Percentiles rank a stretch among this genome's conserved stretches.
phyloP scores from a whole-genome alignment of 2,888 invertebrate genomes.

The Cheilosia soror region DNA sequence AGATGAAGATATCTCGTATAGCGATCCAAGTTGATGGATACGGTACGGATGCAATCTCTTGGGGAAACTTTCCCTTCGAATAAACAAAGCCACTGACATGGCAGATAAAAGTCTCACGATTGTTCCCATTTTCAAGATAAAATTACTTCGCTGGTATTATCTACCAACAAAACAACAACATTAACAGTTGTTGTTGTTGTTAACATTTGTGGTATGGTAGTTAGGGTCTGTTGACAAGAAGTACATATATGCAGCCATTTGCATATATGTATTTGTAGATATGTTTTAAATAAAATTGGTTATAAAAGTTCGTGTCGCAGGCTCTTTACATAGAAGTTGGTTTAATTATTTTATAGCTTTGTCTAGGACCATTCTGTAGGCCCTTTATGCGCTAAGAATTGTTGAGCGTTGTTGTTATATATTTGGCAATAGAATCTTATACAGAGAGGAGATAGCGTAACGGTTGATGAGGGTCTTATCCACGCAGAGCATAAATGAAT shows the following conservation, averaged over 20 bases:
- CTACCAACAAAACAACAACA: neutral
- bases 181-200: conserved; percentile 16
- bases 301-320: too few species aligned
- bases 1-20: conserved; percentile 26
- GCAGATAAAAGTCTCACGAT: conserved; percentile 44
- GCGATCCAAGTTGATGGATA: conserved; percentile 19
- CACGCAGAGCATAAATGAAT: too few species aligned
- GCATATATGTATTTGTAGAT: too few species aligned
- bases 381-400: too few species aligned
- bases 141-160: neutral
- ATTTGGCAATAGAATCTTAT: too few species aligned
- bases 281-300: too few species aligned
- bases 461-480: too few species aligned
- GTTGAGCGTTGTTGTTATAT: too few species aligned
- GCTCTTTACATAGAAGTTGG: too few species aligned
- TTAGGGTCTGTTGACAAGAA: neutral
- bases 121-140: conserved; percentile 53
- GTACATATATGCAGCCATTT: neutral
- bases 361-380: too few species aligned
- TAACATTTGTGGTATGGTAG: neutral
- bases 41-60: conserved; percentile 26
- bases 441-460: too few species aligned
- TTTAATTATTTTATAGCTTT: too few species aligned
- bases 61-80: conserved; percentile 59
- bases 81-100: conserved; percentile 27